Percentiles rank a stretch among this genome's conserved stretches.
These are phyloP conservation scores for Isotomurus palustris DNA, from an alignment of 2,888 invertebrate genomes.

Conservation along the genomic window DNA sequence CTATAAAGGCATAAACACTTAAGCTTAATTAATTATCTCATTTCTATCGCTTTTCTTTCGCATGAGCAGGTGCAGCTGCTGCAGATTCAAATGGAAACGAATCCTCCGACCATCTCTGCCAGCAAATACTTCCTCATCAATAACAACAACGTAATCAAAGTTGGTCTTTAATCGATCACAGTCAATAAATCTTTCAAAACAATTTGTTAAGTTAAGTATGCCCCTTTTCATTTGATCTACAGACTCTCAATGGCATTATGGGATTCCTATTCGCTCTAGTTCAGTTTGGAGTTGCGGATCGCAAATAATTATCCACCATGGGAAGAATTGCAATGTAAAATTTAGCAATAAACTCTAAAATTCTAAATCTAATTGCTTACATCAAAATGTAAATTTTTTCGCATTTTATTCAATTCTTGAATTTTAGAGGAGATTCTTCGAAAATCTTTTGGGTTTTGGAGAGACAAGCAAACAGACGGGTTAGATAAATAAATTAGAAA, in stretches of 20 bases:
- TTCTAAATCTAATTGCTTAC: not conserved
- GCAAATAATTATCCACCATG: too few species aligned
- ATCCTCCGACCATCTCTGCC: constrained; percentile 30
- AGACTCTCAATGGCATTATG: constrained; percentile 27
- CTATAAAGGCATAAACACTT: not conserved
- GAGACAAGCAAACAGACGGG: too few species aligned
- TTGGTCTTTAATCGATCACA: constrained; percentile 6
- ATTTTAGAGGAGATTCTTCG: too few species aligned
- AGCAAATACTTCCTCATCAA: constrained; percentile 29
- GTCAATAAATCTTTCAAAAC: not conserved
- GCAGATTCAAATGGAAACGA: constrained; percentile 19
- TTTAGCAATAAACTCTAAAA: not conserved
- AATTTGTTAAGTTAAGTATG: not conserved
- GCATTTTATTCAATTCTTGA: too few species aligned
- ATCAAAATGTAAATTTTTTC: not conserved
- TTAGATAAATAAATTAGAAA: too few species aligned
- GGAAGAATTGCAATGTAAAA: too few species aligned
- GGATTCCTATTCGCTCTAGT: constrained; percentile 32
- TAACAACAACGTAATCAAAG: constrained; percentile 24
- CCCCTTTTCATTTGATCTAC: not conserved
- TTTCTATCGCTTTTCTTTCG: too few species aligned
- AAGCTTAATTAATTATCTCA: not conserved
- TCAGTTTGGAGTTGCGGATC: constrained; percentile 18
- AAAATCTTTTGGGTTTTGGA: too few species aligned
- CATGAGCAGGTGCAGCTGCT: constrained; percentile 24